Percentiles rank a stretch among this genome's conserved stretches.
Conservation (phyloP, 2,888 invertebrate genomes). For the Epinotia brunnichana region DNA sequence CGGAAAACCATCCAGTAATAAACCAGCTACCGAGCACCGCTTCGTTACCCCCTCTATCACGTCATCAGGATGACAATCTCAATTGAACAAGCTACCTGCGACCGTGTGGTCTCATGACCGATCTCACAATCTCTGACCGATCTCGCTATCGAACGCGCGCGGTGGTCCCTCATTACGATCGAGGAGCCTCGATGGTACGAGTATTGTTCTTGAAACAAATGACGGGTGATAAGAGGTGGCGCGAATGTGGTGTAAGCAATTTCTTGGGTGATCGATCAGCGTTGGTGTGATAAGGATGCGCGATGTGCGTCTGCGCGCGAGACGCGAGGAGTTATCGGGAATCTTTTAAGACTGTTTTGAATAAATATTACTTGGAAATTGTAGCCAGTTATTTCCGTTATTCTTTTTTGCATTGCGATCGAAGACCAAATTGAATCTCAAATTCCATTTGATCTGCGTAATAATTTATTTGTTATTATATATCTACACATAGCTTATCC, state of each 20-base stretch:
- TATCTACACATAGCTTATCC: background rate
- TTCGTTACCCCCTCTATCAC: slow-evolving; percentile 79
- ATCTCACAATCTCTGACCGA: slow-evolving; percentile 77
- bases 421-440: background rate
- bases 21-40: slow-evolving; percentile 75
- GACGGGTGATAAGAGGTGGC: slow-evolving; percentile 77
- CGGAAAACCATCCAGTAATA: slow-evolving; percentile 66
- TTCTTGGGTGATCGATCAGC: slow-evolving; percentile 70
- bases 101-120: slow-evolving; percentile 79
- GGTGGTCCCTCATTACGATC: slow-evolving; percentile 81
- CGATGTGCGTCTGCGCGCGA: slow-evolving; percentile 17
- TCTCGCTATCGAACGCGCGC: slow-evolving; percentile 73
- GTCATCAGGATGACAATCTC: slow-evolving; percentile 81
- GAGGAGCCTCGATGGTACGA: slow-evolving; percentile 61
- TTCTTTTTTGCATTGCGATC: background rate
- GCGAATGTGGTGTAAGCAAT: slow-evolving; percentile 65
- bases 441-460: background rate
- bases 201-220: slow-evolving; percentile 79
- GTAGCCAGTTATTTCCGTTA: background rate
- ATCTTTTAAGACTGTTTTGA: slow-evolving; percentile 1
- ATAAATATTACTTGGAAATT: slow-evolving; percentile 1
- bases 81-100: slow-evolving; percentile 82
- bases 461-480: background rate
- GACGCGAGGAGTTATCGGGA: slow-evolving; percentile 3
- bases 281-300: slow-evolving; percentile 39